phyloP scores from a whole-genome alignment of 2,113 vertebrate genomes.

The Malurus melanocephalus region DNA sequence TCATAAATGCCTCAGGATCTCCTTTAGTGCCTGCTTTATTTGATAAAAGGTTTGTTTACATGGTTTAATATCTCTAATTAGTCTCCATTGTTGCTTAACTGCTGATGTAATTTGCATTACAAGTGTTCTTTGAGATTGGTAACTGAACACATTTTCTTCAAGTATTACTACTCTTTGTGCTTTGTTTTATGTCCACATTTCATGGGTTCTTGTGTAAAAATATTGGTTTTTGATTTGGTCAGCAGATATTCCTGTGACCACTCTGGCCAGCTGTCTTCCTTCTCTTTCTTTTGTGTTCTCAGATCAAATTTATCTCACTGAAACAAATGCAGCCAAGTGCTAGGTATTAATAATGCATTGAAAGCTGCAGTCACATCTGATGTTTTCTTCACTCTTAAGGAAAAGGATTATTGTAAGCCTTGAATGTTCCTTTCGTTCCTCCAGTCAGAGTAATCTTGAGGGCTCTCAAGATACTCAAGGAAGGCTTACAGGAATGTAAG shows the following conservation, averaged over 20 bases:
- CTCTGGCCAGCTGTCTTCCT: slow-evolving; percentile 34
- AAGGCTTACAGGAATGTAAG: slow-evolving; percentile 6
- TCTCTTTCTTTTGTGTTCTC: background rate
- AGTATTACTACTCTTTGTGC: background rate
- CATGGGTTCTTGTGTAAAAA: background rate
- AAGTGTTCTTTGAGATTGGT: background rate
- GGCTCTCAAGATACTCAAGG: background rate
- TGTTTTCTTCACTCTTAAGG: background rate
- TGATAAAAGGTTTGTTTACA: slow-evolving; percentile 38
- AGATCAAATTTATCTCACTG: slow-evolving; percentile 22
- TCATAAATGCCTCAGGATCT: background rate
- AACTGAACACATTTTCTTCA: slow-evolving; percentile 7
- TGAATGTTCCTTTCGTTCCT: background rate
- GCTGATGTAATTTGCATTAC: background rate
- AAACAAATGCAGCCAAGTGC: background rate
- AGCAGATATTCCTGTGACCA: slow-evolving; percentile 20
- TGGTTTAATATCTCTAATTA: slow-evolving; percentile 48
- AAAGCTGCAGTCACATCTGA: background rate
- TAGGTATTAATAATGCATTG: slow-evolving; percentile 8
- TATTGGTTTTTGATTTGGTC: slow-evolving; percentile 8
- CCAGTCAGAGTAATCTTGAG: background rate
- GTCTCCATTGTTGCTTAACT: background rate
- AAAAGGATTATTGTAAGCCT: background rate
- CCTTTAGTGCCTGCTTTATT: background rate
- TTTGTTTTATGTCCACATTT: background rate